Percentiles rank a stretch among this genome's conserved stretches.
Evolutionary conservation across 2,797 vertebrate species (phyloP).

Genomic region (Crenichthys baileyi): DNA sequence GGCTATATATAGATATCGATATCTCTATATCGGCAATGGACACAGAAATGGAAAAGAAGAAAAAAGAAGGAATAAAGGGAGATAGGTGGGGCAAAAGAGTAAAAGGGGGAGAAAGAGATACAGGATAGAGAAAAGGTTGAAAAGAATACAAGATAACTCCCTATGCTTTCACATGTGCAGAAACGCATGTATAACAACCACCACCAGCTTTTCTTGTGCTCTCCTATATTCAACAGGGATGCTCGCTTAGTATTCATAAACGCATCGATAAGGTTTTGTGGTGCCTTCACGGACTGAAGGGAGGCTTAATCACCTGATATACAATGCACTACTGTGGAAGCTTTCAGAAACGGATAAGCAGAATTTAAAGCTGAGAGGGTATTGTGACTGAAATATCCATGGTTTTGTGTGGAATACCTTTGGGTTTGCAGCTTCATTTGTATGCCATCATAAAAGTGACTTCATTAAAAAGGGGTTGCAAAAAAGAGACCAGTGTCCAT

Average conservation of each 20-base stretch:
- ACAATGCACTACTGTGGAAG: conserved; percentile 37
- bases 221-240: conserved; percentile 25
- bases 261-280: conserved; percentile 62
- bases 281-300: conserved; percentile 48
- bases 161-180: too few species aligned
- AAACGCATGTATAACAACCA: background rate
- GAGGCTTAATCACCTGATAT: conserved; percentile 60
- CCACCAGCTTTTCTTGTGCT: conserved; percentile 47
- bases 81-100: too few species aligned
- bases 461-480: conserved; percentile 17
- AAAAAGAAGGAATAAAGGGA: too few species aligned
- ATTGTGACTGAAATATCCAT: conserved; percentile 14
- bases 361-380: conserved; percentile 49
- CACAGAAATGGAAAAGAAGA: too few species aligned
- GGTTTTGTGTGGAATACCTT: conserved; percentile 38
- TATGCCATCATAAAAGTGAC: conserved; percentile 15
- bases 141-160: too few species aligned
- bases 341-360: conserved; percentile 55
- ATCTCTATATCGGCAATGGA: too few species aligned
- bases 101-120: too few species aligned
- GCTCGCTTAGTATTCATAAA: conserved; percentile 58
- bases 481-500: background rate
- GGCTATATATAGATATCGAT: too few species aligned
- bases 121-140: too few species aligned
- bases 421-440: conserved; percentile 31